A percentile compares a stretch with the other conserved stretches of the same genome.
These are phyloP conservation scores for Cottus gobio DNA, from an alignment of 2,113 vertebrate species.

Conservation along the genomic window DNA sequence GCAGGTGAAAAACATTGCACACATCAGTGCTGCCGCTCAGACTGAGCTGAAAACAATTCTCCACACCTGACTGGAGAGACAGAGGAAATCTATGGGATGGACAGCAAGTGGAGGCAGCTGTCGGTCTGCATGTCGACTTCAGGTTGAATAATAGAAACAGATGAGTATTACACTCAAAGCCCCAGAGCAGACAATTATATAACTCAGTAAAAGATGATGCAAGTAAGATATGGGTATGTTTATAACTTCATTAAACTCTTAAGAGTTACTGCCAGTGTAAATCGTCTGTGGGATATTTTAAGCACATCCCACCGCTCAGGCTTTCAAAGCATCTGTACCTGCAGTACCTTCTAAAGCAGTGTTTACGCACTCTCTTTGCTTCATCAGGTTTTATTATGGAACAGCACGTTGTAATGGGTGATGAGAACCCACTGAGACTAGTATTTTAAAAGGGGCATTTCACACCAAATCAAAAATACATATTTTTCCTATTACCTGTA, in stretches of 20 bases:
- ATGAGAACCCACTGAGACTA: not conserved
- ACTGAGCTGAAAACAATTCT: slow-evolving; percentile 71
- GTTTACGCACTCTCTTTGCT: slow-evolving; percentile 15
- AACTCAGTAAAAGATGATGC: slow-evolving; percentile 54
- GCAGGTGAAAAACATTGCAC: slow-evolving; percentile 77
- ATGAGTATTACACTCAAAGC: slow-evolving; percentile 62
- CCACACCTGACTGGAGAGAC: slow-evolving; percentile 67
- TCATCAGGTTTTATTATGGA: slow-evolving; percentile 10
- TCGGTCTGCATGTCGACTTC: slow-evolving; percentile 55
- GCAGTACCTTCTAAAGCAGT: not conserved
- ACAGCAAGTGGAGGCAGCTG: slow-evolving; percentile 56
- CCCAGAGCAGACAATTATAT: slow-evolving; percentile 65
- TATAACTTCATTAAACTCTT: slow-evolving; percentile 55
- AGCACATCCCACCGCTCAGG: slow-evolving; percentile 30
- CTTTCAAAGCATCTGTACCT: slow-evolving; percentile 25
- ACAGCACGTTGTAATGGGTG: not conserved
- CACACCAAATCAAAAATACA: not conserved
- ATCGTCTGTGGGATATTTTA: slow-evolving; percentile 37
- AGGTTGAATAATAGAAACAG: slow-evolving; percentile 62
- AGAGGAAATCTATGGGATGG: slow-evolving; percentile 61
- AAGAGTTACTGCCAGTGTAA: slow-evolving; percentile 30
- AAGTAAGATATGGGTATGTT: slow-evolving; percentile 33
- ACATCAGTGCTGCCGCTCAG: slow-evolving; percentile 76
- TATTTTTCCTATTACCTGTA: not conserved
- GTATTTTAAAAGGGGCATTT: not conserved